A percentile compares a stretch with the other conserved stretches of the same genome.
Conservation (phyloP, 92 coral and sea anemone genomes). For the Parazoanthus darwini region DNA sequence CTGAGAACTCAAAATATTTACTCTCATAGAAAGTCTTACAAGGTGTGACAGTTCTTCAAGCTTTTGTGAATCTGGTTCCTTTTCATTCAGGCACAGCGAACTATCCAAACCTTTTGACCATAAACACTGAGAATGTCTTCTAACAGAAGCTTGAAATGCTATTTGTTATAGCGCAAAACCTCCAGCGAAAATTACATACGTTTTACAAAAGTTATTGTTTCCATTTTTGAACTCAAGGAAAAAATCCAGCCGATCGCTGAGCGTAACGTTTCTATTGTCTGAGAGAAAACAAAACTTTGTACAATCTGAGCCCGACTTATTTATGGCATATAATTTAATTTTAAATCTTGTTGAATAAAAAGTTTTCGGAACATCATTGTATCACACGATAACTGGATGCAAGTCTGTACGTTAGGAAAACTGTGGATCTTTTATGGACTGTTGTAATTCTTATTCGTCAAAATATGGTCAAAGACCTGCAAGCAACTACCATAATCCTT, state of each 20-base stretch:
- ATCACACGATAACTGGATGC: background rate
- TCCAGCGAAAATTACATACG: background rate
- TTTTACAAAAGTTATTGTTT: background rate
- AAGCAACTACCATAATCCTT: background rate
- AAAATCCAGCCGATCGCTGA: background rate
- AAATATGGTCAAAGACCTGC: background rate
- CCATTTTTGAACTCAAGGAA: background rate
- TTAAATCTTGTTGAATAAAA: background rate
- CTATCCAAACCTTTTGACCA: background rate
- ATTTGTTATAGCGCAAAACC: background rate
- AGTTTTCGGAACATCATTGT: background rate
- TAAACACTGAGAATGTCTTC: constrained; percentile 3
- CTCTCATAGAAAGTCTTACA: constrained; percentile 2
- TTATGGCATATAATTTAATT: background rate
- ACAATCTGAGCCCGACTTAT: background rate
- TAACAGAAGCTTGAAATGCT: background rate
- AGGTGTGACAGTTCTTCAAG: background rate
- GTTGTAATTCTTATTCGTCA: background rate
- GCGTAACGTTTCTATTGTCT: background rate
- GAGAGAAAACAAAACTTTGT: background rate
- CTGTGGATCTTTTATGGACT: background rate
- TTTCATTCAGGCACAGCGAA: background rate
- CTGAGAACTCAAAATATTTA: constrained; percentile 16
- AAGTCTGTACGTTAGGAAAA: background rate
- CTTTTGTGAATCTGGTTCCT: no score